phyloP scores from a whole-genome alignment of 2,797 vertebrate genomes.

The Gallinago nigripennis region DNA sequence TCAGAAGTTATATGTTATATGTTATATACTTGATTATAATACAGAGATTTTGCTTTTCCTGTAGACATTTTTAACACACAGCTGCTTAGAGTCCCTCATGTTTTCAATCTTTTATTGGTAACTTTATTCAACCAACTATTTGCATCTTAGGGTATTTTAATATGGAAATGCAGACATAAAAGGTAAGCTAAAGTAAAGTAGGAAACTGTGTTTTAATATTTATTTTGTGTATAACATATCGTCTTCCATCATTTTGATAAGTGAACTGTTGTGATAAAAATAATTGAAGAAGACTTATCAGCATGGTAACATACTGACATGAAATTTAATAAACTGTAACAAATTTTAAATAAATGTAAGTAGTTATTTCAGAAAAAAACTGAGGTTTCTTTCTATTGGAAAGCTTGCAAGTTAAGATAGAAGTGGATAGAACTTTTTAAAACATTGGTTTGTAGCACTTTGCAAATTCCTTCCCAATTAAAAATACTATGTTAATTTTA shows the following conservation, averaged over 20 bases:
- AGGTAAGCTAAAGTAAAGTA: not conserved
- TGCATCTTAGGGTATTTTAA: not conserved
- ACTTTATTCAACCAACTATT: not conserved
- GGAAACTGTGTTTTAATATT: not conserved
- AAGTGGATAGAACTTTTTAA: not conserved
- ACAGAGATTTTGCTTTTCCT: not conserved
- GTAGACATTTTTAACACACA: not conserved
- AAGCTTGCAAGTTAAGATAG: not conserved
- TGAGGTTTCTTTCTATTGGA: not conserved
- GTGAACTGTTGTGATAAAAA: not conserved
- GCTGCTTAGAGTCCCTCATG: not conserved
- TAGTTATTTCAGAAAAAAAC: not conserved
- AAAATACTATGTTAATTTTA: not conserved
- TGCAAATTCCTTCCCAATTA: not conserved
- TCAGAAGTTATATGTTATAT: not conserved
- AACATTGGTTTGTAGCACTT: not conserved
- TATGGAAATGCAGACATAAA: not conserved
- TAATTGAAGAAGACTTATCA: not conserved
- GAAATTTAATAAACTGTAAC: not conserved
- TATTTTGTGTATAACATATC: not conserved
- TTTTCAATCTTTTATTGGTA: not conserved
- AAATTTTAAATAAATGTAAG: not conserved
- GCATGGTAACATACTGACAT: not conserved
- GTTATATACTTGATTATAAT: not conserved
- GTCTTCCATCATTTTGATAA: not conserved